Base-by-base conservation (phyloP, 2,797 vertebrate genomes). In the Bradypodion ventrale region DNA sequence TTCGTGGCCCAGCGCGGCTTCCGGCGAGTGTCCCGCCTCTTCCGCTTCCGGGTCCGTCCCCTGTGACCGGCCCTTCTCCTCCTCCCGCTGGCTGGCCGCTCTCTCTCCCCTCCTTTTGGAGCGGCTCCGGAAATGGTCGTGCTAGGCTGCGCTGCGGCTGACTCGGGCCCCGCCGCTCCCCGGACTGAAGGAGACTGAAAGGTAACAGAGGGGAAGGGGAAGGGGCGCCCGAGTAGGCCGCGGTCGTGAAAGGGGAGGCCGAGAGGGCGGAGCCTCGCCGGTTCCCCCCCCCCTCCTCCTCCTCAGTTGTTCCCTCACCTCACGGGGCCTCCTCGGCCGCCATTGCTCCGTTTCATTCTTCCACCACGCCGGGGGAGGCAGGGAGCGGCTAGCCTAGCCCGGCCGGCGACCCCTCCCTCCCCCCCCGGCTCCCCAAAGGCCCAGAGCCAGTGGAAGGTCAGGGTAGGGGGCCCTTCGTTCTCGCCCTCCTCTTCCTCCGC, bases 131-230 rank as follows among this genome's bases (percentile, higher is more conserved):
- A 98, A 98, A 97, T 97, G 91, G 93, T 97, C 96, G 95, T 97
- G 96, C 96, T 97, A 95, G 97, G 97, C 97, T 97, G 97, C 97
- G 95, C 96, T 96, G 95, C 97, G 97, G 95, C 95, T 95, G 97
- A 97, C 97, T 98, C 97, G 97, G 97, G 97, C 93, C 94, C 93
- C 77, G 83, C 94, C 77, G 83, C 94, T 94, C 78, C 78, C 72
- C 97, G 97, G 97, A 98, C 97, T 97, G 96, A 97, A 97, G 97
- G 97, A 97, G 97, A 97, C 94, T 94, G 96, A 97, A 97, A 97
- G 97, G 97, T 97, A 98, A 97, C 91, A 96, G 37, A 1, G 29
- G 8, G 40, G 5, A 2, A 5, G 5, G 27, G 49, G 12, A 8
- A 1, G 16, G 19, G 56, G 1, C 8, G 23, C 1, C 12, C n/a